Conservation (phyloP, 2,797 vertebrate genomes). For the Rachycentron canadum region DNA sequence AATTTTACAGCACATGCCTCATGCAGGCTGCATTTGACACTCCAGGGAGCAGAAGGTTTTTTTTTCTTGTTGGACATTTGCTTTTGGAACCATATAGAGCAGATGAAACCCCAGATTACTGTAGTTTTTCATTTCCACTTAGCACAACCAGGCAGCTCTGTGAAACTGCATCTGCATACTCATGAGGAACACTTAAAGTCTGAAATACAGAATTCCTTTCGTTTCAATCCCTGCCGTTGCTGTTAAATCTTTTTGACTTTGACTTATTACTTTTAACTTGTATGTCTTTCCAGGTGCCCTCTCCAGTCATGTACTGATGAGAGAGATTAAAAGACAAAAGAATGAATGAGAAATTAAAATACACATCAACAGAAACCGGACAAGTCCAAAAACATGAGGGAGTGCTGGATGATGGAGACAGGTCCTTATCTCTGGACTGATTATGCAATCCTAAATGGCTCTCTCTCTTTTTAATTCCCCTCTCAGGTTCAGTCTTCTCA, state of each 20-base stretch:
- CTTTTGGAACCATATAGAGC: not conserved
- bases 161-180: conserved; percentile 2
- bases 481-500: conserved; percentile 57
- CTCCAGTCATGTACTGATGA: conserved; percentile 14
- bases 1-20: not conserved
- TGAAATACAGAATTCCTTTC: not conserved
- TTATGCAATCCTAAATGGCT: conserved; percentile 29
- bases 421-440: conserved; percentile 48
- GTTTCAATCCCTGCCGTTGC: not conserved
- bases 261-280: too few species aligned
- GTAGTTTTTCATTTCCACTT: conserved; percentile 23
- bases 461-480: not conserved
- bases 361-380: conserved; percentile 31
- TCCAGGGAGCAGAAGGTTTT: not conserved
- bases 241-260: too few species aligned
- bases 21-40: not conserved
- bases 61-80: not conserved
- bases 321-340: conserved; percentile 36
- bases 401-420: conserved; percentile 28
- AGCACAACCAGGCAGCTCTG: conserved; percentile 9
- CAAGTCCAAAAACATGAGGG: conserved; percentile 9
- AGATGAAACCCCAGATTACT: conserved; percentile 15
- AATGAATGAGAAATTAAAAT: conserved; percentile 38
- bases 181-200: not conserved
- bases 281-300: not conserved